Conservation (phyloP, 2,797 vertebrate species). For the Periophthalmus magnuspinnatus region DNA sequence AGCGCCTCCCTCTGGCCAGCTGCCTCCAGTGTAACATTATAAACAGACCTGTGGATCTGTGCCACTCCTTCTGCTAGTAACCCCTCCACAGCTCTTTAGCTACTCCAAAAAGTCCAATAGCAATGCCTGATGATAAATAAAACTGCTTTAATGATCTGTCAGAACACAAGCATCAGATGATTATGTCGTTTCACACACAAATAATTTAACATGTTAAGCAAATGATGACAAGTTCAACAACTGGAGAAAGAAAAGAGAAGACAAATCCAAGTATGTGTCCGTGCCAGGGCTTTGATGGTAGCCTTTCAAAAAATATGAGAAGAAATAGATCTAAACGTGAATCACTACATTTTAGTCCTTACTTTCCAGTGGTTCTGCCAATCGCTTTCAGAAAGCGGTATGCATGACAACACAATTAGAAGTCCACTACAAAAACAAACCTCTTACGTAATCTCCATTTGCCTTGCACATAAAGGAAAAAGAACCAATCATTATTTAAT, state of each 20-base stretch:
- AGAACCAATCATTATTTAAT: not conserved
- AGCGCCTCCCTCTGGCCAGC: constrained; percentile 44
- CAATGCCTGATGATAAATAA: constrained; percentile 16
- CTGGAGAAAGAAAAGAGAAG: constrained; percentile 8
- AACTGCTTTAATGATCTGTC: constrained; percentile 57
- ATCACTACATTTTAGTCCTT: constrained; percentile 40
- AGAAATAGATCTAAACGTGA: constrained; percentile 60
- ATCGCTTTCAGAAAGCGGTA: constrained; percentile 39
- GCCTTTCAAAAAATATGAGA: constrained; percentile 28
- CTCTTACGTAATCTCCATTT: constrained; percentile 8
- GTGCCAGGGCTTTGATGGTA: constrained; percentile 40
- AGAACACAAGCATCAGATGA: constrained; percentile 34
- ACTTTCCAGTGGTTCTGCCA: constrained; percentile 67
- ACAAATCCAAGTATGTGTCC: constrained; percentile 29
- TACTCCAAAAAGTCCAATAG: not conserved
- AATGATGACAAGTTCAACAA: constrained; percentile 35
- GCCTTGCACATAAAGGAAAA: not conserved
- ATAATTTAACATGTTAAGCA: constrained; percentile 16
- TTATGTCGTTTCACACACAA: constrained; percentile 13
- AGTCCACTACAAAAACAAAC: constrained; percentile 46
- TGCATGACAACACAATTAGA: constrained; percentile 38
- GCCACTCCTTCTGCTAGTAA: constrained; percentile 14
- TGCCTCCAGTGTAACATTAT: not conserved
- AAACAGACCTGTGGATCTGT: constrained; percentile 13
- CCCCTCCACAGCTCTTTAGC: not conserved